Evolutionary conservation across 2,113 vertebrate species (phyloP).

Genomic region (Eulacestoma nigropectus): DNA sequence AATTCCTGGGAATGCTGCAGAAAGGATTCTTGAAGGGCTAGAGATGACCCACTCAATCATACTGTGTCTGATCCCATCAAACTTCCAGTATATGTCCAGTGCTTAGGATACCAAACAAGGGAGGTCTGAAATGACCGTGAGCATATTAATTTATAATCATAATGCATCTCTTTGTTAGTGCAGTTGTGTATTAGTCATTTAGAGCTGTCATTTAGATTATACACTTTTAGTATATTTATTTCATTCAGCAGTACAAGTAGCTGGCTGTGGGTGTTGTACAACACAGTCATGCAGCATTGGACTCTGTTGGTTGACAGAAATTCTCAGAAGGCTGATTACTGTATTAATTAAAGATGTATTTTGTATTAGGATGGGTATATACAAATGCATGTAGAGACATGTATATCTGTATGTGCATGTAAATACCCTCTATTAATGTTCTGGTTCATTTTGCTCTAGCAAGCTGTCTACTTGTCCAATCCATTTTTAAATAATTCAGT

Average conservation of each 20-base stretch:
- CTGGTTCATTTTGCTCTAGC: background rate
- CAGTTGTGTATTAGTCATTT: background rate
- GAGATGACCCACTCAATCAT: accelerated
- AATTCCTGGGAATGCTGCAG: background rate
- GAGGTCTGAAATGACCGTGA: background rate
- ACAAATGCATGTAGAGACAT: background rate
- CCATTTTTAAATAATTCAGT: background rate
- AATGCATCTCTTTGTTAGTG: background rate
- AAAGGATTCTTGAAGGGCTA: background rate
- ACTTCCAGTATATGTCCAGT: background rate
- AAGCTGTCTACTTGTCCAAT: background rate
- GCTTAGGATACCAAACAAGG: background rate
- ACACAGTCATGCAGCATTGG: too few relatives aligned
- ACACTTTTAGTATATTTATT: background rate
- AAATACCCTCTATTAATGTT: background rate
- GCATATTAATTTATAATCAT: background rate
- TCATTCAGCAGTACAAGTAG: background rate
- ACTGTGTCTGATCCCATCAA: background rate
- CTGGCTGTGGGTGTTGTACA: background rate
- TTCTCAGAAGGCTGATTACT: background rate
- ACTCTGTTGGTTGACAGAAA: background rate
- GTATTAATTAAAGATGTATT: background rate
- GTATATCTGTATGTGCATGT: accelerated
- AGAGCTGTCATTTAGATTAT: background rate
- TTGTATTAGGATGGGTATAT: background rate